Evolutionary conservation across 2,888 invertebrate species (phyloP).

Genomic region (Syritta pipiens): DNA sequence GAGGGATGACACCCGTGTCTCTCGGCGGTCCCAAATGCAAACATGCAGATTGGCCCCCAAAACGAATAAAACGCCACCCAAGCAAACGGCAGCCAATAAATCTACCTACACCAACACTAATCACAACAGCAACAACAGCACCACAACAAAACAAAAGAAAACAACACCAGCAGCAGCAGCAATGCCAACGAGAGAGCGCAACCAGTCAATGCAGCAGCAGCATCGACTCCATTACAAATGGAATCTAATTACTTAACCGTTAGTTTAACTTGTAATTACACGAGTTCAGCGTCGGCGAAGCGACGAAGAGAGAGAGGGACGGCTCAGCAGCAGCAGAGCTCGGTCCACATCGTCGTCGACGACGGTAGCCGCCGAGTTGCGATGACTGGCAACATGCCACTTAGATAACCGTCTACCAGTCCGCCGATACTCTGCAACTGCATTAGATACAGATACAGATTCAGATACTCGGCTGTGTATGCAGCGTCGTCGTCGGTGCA

Average conservation of each 20-base stretch:
- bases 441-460: slow-evolving; percentile 54
- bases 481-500: slow-evolving; percentile 4
- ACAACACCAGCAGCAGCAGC: slow-evolving; percentile 32
- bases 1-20: neutral
- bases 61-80: slow-evolving; percentile 61
- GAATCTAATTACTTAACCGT: slow-evolving; percentile 72
- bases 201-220: slow-evolving; percentile 21
- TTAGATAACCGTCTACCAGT: slow-evolving; percentile 44
- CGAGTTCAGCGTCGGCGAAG: slow-evolving; percentile 51
- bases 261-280: slow-evolving; percentile 70
- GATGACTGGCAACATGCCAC: slow-evolving; percentile 66
- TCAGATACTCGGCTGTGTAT: slow-evolving; percentile 5
- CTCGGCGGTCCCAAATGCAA: slow-evolving; percentile 12
- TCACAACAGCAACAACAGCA: slow-evolving; percentile 14
- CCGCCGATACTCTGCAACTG: slow-evolving; percentile 11
- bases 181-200: neutral
- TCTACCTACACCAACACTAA: slow-evolving; percentile 35
- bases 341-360: slow-evolving; percentile 17
- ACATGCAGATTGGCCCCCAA: slow-evolving; percentile 50
- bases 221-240: slow-evolving; percentile 70
- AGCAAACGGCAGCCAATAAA: slow-evolving; percentile 60
- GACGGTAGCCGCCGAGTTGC: slow-evolving; percentile 61
- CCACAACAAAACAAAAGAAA: neutral
- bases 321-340: no score
- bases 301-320: slow-evolving; percentile 13